Conservation (phyloP, 2,797 vertebrate genomes). For the Fringilla coelebs region DNA sequence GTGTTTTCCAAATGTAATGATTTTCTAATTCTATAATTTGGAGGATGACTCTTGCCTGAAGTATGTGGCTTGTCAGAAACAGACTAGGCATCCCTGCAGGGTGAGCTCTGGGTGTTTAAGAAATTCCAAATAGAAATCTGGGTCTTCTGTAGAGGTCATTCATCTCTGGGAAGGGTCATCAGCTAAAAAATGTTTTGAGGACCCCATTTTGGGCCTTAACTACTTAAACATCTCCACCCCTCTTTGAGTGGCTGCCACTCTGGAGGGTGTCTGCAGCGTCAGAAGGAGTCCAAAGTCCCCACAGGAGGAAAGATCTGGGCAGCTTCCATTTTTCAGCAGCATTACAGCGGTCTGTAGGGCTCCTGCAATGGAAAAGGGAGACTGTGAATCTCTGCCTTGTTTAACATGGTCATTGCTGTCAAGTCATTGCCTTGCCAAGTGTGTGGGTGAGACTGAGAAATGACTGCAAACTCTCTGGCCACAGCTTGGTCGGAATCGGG, state of each 20-base stretch:
- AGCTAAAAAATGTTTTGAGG: background rate
- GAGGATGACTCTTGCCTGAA: background rate
- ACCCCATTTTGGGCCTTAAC: background rate
- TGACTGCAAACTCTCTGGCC: background rate
- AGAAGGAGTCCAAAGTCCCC: background rate
- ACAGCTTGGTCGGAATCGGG: background rate
- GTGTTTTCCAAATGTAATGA: background rate
- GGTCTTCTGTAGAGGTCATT: background rate
- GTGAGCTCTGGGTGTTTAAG: background rate
- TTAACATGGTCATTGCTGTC: background rate
- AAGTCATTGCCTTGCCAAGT: background rate
- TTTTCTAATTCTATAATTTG: background rate
- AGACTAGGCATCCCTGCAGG: background rate
- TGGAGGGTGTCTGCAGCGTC: background rate
- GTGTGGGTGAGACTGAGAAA: background rate
- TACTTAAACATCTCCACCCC: background rate
- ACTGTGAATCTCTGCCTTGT: background rate
- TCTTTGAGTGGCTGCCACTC: fast-evolving
- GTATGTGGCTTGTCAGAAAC: background rate
- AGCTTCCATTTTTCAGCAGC: background rate
- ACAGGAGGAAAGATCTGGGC: background rate
- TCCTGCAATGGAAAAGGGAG: fast-evolving
- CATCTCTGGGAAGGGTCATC: background rate
- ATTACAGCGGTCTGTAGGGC: fast-evolving
- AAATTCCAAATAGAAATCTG: background rate